A percentile compares a stretch with the other conserved stretches of the same genome.
These are phyloP conservation scores for Drosophila serrata DNA, from an alignment of 1,140 invertebrate genomes.

Conservation along the genomic window DNA sequence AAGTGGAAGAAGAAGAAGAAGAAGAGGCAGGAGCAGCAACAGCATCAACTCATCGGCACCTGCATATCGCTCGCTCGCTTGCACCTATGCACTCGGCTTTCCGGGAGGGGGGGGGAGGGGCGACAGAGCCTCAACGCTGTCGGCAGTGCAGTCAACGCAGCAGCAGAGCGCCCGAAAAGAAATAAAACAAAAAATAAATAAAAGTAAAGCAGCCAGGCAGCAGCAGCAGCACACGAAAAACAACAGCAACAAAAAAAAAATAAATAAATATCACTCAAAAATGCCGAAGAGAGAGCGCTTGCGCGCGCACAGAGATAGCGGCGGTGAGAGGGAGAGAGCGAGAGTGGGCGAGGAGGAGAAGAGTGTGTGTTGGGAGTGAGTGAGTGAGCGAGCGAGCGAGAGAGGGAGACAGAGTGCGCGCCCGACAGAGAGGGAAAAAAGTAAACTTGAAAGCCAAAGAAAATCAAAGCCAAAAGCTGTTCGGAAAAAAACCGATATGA, in stretches of 20 bases:
- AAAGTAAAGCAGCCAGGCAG: slow-evolving; percentile 34
- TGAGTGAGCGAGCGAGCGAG: slow-evolving; percentile 29
- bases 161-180: slow-evolving; percentile 30
- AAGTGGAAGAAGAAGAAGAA: slow-evolving; percentile 12
- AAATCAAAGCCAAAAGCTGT: slow-evolving; percentile 80
- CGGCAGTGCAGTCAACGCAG: slow-evolving; percentile 35
- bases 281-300: slow-evolving; percentile 45
- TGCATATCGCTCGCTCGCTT: slow-evolving; percentile 76
- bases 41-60: slow-evolving; percentile 59
- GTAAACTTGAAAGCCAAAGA: slow-evolving; percentile 75
- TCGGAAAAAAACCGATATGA: slow-evolving; percentile 47
- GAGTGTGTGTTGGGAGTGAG: slow-evolving; percentile 19
- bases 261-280: slow-evolving; percentile 63
- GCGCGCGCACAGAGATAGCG: slow-evolving; percentile 31
- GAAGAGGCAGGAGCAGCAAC: slow-evolving; percentile 10
- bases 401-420: slow-evolving; percentile 18
- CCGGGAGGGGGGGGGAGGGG: not conserved
- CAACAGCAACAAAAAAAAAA: slow-evolving; percentile 7
- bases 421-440: slow-evolving; percentile 35
- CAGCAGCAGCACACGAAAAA: slow-evolving; percentile 10
- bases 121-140: slow-evolving; percentile 15
- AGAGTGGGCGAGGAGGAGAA: slow-evolving; percentile 29
- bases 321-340: slow-evolving; percentile 20
- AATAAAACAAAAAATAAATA: slow-evolving; percentile 43
- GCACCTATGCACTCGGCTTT: slow-evolving; percentile 64